These are phyloP conservation scores for Drosophila ananassae DNA, from an alignment of 1,140 invertebrate species.

Conservation along the genomic window DNA sequence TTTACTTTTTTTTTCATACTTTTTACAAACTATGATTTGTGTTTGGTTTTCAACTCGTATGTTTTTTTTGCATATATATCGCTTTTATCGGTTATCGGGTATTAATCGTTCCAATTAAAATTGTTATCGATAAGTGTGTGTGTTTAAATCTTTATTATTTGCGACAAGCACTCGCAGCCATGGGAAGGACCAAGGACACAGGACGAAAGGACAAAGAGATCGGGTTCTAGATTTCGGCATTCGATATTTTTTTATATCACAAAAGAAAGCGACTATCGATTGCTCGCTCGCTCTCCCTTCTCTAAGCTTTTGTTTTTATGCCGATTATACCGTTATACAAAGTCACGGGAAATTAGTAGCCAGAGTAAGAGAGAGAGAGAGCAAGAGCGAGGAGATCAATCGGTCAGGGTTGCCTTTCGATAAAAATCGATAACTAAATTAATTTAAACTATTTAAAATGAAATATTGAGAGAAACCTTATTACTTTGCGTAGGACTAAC, in stretches of 20 bases:
- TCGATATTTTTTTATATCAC: constrained; percentile 25
- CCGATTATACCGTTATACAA: constrained; percentile 24
- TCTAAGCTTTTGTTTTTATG: not conserved
- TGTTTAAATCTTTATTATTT: not conserved
- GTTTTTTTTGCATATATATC: constrained; percentile 16
- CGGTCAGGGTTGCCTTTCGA: not conserved
- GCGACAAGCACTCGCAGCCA: not conserved
- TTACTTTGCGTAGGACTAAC: not conserved
- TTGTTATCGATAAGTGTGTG: constrained; percentile 19
- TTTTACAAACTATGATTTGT: constrained; percentile 69
- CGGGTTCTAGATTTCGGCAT: constrained; percentile 16
- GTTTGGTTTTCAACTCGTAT: constrained; percentile 58
- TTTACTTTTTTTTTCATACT: constrained; percentile 1
- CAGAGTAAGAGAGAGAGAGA: not conserved
- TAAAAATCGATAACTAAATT: not conserved
- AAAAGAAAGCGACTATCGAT: constrained; percentile 45
- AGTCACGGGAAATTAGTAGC: not conserved
- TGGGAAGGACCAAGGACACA: not conserved
- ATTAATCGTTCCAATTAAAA: constrained; percentile 41
- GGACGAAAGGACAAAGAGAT: not conserved
- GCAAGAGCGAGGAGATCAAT: constrained; percentile 14
- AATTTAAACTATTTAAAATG: too few species aligned
- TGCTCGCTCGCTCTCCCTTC: constrained; percentile 21
- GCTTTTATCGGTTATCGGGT: constrained; percentile 33
- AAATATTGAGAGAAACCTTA: not conserved